Conservation (phyloP, 2,113 vertebrate genomes). For the Hyperopisus bebe region DNA sequence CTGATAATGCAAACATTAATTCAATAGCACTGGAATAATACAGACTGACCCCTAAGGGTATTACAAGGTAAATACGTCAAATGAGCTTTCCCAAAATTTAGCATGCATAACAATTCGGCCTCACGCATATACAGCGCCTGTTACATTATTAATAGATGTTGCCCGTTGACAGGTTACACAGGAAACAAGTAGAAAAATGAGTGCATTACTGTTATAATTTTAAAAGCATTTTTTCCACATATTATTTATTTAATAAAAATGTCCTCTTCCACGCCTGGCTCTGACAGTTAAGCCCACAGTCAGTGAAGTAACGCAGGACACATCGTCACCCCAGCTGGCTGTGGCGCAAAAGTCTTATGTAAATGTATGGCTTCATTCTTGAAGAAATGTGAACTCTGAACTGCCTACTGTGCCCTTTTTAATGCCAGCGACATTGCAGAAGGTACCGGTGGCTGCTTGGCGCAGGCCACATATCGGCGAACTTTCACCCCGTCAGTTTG, state of each 20-base stretch:
- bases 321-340: neutral
- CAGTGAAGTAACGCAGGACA: neutral
- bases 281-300: neutral
- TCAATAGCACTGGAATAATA: neutral
- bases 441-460: neutral
- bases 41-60: neutral
- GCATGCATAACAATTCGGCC: neutral
- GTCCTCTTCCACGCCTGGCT: neutral
- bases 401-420: neutral
- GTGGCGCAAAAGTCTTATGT: neutral
- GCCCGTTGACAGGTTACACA: neutral
- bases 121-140: neutral
- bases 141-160: neutral
- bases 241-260: neutral
- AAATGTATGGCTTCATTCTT: neutral
- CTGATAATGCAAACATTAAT: neutral
- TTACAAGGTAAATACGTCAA: neutral
- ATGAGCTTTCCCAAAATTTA: neutral
- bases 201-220: neutral
- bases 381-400: neutral
- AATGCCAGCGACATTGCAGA: neutral
- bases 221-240: neutral
- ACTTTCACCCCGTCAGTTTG: neutral
- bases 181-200: neutral
- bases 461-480: neutral